These are phyloP conservation scores for Drosophila kambysellisi DNA, from an alignment of 2,888 invertebrate species.

Conservation along the genomic window DNA sequence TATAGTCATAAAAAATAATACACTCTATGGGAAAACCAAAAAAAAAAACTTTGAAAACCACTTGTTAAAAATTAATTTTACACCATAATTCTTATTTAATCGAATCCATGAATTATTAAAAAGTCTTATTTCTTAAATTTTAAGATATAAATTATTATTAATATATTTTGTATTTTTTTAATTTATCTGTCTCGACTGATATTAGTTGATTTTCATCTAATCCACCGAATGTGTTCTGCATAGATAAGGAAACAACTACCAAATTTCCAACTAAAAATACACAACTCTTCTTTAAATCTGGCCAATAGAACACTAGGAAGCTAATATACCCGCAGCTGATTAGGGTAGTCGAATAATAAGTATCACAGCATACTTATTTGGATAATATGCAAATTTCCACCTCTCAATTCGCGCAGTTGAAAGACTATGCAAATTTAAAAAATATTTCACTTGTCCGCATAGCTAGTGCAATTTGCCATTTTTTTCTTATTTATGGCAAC, in stretches of 20 bases:
- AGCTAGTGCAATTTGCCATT: constrained; percentile 47
- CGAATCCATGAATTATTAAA: no score
- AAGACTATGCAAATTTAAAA: constrained; percentile 64
- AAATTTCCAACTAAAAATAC: neutral
- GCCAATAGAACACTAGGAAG: no score
- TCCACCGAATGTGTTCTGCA: neutral
- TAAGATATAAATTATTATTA: neutral
- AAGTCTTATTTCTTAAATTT: no score
- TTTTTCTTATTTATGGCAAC: constrained; percentile 73
- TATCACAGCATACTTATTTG: constrained; percentile 34
- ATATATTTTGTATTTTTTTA: neutral
- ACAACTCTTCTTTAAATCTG: neutral
- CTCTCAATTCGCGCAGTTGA: constrained; percentile 6
- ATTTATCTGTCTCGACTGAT: neutral
- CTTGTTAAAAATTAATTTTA: neutral
- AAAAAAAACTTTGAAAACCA: neutral
- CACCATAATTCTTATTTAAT: no score
- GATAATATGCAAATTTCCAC: constrained; percentile 51
- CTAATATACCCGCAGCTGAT: neutral
- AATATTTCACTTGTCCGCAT: constrained; percentile 73
- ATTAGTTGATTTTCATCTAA: neutral
- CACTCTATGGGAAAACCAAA: neutral
- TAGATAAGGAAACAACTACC: no score
- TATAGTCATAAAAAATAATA: neutral
- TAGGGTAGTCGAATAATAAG: constrained; percentile 25